Conservation (phyloP, 2,113 vertebrate genomes). For the Cinclus cinclus region DNA sequence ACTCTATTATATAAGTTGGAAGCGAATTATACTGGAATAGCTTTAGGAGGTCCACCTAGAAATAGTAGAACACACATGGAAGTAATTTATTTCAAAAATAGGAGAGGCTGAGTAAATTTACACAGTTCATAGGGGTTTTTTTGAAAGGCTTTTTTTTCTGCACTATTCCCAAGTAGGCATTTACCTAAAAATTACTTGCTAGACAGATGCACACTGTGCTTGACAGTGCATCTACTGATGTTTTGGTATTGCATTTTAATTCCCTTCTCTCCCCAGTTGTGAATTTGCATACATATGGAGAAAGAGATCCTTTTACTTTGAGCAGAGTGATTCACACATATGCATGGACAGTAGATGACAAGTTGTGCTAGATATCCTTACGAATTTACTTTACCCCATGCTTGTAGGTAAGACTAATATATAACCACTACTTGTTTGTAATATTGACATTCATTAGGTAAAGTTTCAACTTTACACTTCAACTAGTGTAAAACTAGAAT, state of each 20-base stretch:
- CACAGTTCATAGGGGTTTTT: background rate
- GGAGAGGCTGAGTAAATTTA: background rate
- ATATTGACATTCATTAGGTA: background rate
- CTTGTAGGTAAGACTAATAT: background rate
- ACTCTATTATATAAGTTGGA: conserved; percentile 27
- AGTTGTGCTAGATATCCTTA: background rate
- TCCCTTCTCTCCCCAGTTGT: background rate
- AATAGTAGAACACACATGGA: conserved; percentile 38
- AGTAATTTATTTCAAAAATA: conserved; percentile 37
- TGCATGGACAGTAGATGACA: background rate
- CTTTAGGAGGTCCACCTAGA: conserved; percentile 47
- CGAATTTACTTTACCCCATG: background rate
- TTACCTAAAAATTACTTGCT: background rate
- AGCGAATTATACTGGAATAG: conserved; percentile 13
- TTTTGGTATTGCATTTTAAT: background rate
- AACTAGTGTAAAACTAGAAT: background rate
- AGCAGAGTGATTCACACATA: background rate
- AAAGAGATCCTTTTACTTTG: background rate
- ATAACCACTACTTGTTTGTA: background rate
- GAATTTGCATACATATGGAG: background rate
- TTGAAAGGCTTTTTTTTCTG: background rate
- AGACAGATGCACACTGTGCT: background rate
- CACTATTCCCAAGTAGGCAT: background rate
- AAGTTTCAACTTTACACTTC: background rate
- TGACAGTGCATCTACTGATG: background rate